Evolutionary conservation across 2,888 invertebrate species (phyloP).

Genomic region (Dioctria linearis): DNA sequence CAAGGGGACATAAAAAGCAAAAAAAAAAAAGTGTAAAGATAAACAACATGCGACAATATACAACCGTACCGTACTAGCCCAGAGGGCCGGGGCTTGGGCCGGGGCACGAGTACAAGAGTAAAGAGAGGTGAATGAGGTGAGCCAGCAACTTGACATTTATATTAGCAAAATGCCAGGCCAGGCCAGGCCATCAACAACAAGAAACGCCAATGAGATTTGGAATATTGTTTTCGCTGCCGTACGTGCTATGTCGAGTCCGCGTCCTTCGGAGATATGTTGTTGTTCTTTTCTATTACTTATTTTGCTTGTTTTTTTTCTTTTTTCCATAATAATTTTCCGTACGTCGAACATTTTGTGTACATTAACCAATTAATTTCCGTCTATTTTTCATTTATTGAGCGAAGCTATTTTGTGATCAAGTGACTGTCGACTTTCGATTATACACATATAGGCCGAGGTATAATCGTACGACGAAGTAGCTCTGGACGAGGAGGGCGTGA

Average conservation of each 20-base stretch:
- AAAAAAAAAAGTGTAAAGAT: conserved; percentile 15
- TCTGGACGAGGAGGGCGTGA: too few relatives aligned
- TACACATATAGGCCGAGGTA: too few relatives aligned
- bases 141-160: conserved; percentile 42
- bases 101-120: too few relatives aligned
- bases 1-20: background rate
- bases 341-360: conserved; percentile 23
- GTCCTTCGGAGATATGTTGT: conserved; percentile 32
- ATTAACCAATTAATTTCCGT: conserved; percentile 45
- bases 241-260: background rate
- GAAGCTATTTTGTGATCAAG: too few relatives aligned
- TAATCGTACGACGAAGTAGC: too few relatives aligned
- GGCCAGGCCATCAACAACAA: conserved; percentile 29
- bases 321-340: conserved; percentile 8
- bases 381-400: conserved; percentile 11
- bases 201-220: conserved; percentile 37
- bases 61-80: background rate
- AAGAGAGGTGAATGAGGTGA: background rate
- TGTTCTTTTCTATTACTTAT: background rate
- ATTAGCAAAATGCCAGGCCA: conserved; percentile 43
- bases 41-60: conserved; percentile 35
- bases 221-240: conserved; percentile 34
- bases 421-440: too few relatives aligned
- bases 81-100: background rate
- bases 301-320: too few relatives aligned